Conservation (phyloP, 1,140 invertebrate genomes). For the Calliopsis andreniformis region DNA sequence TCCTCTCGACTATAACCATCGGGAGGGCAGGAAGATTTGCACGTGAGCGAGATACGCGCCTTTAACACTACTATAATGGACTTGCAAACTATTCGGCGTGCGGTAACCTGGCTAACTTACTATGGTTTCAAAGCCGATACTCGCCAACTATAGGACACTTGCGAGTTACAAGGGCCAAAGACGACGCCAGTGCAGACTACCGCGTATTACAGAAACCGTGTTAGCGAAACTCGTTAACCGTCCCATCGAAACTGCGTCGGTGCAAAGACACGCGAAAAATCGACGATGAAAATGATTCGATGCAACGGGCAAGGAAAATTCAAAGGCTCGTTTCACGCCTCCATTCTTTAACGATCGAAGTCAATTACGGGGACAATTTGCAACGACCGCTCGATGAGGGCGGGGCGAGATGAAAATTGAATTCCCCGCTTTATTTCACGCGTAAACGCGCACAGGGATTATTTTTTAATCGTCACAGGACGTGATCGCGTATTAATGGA, state of each 20-base stretch:
- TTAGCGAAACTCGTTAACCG: constrained; percentile 48
- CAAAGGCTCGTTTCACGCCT: constrained; percentile 20
- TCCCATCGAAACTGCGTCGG: background rate
- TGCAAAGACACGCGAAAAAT: constrained; percentile 11
- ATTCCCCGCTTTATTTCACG: constrained; percentile 25
- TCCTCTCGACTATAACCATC: too few species aligned
- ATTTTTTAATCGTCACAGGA: constrained; percentile 32
- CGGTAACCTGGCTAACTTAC: constrained; percentile 59
- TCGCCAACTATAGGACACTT: constrained; percentile 33
- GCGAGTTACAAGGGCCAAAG: constrained; percentile 37
- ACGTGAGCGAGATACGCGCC: constrained; percentile 44
- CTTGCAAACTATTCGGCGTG: constrained; percentile 63
- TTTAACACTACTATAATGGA: constrained; percentile 63
- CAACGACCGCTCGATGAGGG: background rate
- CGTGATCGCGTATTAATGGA: constrained; percentile 23
- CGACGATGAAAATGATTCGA: constrained; percentile 21
- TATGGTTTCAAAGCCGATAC: constrained; percentile 49
- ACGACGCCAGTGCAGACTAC: constrained; percentile 55
- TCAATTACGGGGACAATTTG: constrained; percentile 34
- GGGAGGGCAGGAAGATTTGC: constrained; percentile 25
- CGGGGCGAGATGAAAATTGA: constrained; percentile 14
- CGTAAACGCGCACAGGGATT: constrained; percentile 3
- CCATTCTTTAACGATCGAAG: constrained; percentile 20
- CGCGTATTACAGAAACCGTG: constrained; percentile 51
- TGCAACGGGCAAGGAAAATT: background rate